Evolutionary conservation across 1,140 invertebrate genomes (phyloP), one percentile per base, ranked within the genome.

Genomic region (Pissodes strobi): DNA sequence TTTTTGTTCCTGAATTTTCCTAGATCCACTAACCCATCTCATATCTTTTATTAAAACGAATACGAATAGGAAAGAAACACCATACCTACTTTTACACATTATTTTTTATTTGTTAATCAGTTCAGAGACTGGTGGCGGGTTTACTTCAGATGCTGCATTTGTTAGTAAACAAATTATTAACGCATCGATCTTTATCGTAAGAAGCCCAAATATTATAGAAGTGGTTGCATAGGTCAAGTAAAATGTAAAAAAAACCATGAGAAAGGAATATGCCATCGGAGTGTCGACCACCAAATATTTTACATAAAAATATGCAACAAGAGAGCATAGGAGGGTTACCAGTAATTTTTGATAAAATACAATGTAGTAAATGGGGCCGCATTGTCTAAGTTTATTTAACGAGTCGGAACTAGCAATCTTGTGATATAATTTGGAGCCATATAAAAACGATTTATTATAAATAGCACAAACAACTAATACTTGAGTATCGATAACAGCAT

Each of bases 301-400:
- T 10, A 21, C 22, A 10, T 10, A 19, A 8, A 46, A 17, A 46
- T 18, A 46, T 1, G 18, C 18, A 2, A 46, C 2, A 17, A 8
- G n/a, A 21, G n/a, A 12, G 21, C 43, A 46, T 19, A 6, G 5
- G 21, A 46, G 22, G 2, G 43, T 46, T 46, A 21, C 21, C 18
- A 13, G n/a, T 18, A 46, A 46, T 46, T 46, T 46, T 23, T 46
- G 43, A 46, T 46, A 46, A 46, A 18, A 46, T 21, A 46, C 0
- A 21, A 46, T 46, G 10, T 46, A 46, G 21, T 46, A 46, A 21
- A 46, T 46, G 8, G 13, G 21, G 8, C 43, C 18, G n/a, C n/a
- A 21, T 8, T 46, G 12, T 2, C n/a, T 46, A 2, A 46, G 3
- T 23, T 23, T 46, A 1, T 19, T 19, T 6, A 2, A 6, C 1